Base-by-base conservation (phyloP, 2,113 vertebrate genomes). In the Trematomus loennbergii region DNA sequence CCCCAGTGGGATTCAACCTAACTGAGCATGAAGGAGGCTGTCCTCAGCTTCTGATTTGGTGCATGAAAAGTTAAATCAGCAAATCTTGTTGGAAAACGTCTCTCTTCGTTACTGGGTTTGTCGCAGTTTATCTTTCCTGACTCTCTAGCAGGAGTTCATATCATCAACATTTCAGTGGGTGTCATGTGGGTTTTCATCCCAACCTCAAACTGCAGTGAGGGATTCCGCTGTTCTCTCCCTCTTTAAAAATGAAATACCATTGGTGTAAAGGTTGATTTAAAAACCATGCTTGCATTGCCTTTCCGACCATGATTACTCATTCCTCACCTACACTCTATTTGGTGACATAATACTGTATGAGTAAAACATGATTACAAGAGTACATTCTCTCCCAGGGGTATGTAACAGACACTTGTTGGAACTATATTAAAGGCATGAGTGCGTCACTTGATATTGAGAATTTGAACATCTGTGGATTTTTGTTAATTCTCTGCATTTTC, bases 1-100 rank as follows among this genome's bases (percentile, higher is more conserved):
- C 81, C 52, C 55, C 0, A 18, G 54, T 54, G 69, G 80, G 53
- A 80, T 83, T 82, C 72, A 69, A 81, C 18, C 5, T 72, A 74
- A 82, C 64, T 70, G 66, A 87, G 84, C 68, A 78, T 75, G 79
- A 67, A 83, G 84, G 69, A 85, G 54, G 20, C 63, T 52, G n/a
- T 69, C 53, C 61, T 81, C 55, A n/a, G 12, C 53, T 65, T 73
- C 49, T 55, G 53, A 75, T 82, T 50, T 60, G 53, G 53, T 64
- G 84, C 64, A 74, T 36, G 15, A 57, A 64, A 62, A 82, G 78
- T 67, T 60, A 83, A 81, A 83, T 81, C 65, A 63, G 40, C 2
- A 1, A 48, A 81, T 83, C 61, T 33, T 61, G 9, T 63, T 25
- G 11, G n/a, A 55, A 71, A 67, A n/a, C 46, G 15, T 49, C 52